Base-by-base conservation (phyloP, 2,888 invertebrate species). In the Scaptomyza caliginosa region DNA sequence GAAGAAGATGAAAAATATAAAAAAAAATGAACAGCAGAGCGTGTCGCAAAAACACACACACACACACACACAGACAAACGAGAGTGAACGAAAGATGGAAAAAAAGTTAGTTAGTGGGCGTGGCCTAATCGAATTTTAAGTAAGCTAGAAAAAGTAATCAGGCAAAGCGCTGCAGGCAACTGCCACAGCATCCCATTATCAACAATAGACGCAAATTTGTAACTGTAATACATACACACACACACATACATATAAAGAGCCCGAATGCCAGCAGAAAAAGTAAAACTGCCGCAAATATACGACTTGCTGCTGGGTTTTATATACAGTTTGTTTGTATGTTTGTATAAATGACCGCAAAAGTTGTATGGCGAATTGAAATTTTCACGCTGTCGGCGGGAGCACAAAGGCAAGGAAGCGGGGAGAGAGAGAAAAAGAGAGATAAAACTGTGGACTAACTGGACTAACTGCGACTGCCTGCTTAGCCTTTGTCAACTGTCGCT, bases 61-160 rank as follows among this genome's bases (percentile, higher is more conserved):
- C 30, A 30, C 30, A 30, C 5, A 30, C 30, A n/a, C n/a, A 5
- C 13, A n/a, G 26, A 26, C 10, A 2, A 26, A n/a, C 30, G 5
- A 4, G 4, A 30, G 3, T 13, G 7, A 32, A 13, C 0, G 11
- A 2, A 2, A n/a, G n/a, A n/a, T n/a, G n/a, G n/a, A 28, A 54
- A 78, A 65, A 81, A 84, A 81, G 76, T 81, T 81, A 77, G 80
- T 84, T 84, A 81, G 80, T 77, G 83, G 84, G 84, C 84, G 84
- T 84, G 80, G 75, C 78, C 80, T 80, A 80, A 80, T 80, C 80
- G 80, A 83, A 84, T 80, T 80, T 80, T 80, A 80, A 80, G 84
- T 84, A 84, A 80, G 80, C 80, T 67, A 81, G 84, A 82, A 84
- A 79, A 81, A 84, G 85, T 81, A 81, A 81, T 81, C 80, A 81